Evolutionary conservation across 2,888 invertebrate species (phyloP).

Genomic region (Sesia apiformis): DNA sequence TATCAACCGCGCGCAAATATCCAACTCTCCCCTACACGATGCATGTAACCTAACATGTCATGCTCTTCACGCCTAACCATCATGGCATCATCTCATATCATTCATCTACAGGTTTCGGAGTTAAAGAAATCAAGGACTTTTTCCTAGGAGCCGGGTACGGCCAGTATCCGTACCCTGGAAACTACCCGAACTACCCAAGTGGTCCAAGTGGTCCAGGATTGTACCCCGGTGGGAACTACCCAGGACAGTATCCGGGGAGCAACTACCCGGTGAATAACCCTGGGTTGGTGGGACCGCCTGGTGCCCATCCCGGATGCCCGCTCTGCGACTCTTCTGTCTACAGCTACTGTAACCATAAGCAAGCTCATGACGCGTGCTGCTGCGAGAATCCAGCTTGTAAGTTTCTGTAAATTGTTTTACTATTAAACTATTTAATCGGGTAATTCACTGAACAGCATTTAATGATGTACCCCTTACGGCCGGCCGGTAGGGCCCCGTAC

Average conservation of each 20-base stretch:
- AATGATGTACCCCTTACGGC: not conserved
- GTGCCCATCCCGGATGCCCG: conserved; percentile 77
- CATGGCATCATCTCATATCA: conserved; percentile 17
- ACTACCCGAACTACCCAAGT: conserved; percentile 8
- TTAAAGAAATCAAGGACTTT: conserved; percentile 65
- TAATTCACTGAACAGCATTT: too few relatives aligned
- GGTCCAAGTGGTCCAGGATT: conserved; percentile 13
- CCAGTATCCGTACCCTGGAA: conserved; percentile 5
- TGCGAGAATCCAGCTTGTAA: conserved; percentile 72
- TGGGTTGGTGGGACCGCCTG: conserved; percentile 48
- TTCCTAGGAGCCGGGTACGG: conserved; percentile 58
- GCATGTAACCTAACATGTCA: too few relatives aligned
- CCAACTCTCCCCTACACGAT: too few relatives aligned
- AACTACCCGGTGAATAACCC: conserved; percentile 16
- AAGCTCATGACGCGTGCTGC: conserved; percentile 85
- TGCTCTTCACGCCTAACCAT: conserved; percentile 21
- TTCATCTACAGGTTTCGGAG: conserved; percentile 55
- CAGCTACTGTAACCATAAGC: conserved; percentile 83
- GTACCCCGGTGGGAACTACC: conserved; percentile 15
- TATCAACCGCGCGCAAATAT: too few relatives aligned
- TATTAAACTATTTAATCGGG: too few relatives aligned
- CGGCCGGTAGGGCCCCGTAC: conserved; percentile 1
- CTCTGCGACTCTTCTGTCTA: conserved; percentile 85
- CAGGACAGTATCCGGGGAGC: conserved; percentile 14
- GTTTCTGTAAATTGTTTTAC: conserved; percentile 17